These are phyloP conservation scores for Halocynthia aurantium DNA, from an alignment of 23 tunicate genomes.

Conservation along the genomic window DNA sequence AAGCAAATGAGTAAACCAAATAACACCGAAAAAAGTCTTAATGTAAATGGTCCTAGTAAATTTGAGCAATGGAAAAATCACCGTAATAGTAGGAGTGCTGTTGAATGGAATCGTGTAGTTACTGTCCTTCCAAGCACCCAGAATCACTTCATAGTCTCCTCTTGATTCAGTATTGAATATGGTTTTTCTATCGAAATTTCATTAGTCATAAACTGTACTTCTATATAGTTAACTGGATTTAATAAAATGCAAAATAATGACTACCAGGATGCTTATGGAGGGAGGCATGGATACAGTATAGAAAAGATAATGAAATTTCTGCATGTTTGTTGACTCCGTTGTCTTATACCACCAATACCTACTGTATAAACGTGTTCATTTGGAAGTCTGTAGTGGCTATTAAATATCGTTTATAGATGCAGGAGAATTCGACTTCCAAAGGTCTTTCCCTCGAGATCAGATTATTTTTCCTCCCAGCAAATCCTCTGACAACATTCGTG, in stretches of 20 bases:
- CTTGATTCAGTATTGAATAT: not conserved
- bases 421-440: slow-evolving; percentile 9
- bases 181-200: not conserved
- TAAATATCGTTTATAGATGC: not conserved
- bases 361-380: slow-evolving; percentile 4
- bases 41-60: not conserved
- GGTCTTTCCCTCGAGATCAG: slow-evolving; percentile 17
- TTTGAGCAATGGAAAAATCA: not conserved
- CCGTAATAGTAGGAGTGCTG: not conserved
- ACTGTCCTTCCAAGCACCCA: slow-evolving; percentile 15
- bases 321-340: not conserved
- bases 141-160: not conserved
- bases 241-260: not conserved
- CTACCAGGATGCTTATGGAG: not conserved
- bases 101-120: slow-evolving; percentile 1
- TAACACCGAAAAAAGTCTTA: not conserved
- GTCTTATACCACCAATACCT: not conserved
- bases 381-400: not conserved
- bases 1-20: not conserved
- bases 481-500: slow-evolving; percentile 9
- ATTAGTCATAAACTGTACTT: not conserved
- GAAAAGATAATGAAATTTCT: not conserved
- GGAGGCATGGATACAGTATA: not conserved
- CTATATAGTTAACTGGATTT: not conserved
- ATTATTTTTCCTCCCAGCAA: not conserved